Percentiles rank a stretch among this genome's conserved stretches.
Evolutionary conservation across 1,140 invertebrate genomes (phyloP).

Genomic region (Uloborus diversus): DNA sequence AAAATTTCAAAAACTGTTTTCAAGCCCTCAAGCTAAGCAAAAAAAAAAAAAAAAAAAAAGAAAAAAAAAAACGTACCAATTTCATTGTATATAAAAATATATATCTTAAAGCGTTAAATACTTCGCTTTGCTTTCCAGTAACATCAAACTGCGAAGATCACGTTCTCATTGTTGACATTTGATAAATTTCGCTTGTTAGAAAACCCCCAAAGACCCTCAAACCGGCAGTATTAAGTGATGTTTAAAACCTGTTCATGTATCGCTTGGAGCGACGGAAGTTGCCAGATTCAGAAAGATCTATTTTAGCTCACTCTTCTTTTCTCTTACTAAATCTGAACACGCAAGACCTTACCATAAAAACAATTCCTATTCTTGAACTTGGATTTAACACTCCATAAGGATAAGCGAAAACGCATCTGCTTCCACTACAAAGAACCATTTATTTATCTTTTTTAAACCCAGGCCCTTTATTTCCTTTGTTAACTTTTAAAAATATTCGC

Average conservation of each 20-base stretch:
- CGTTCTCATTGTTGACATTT: neutral
- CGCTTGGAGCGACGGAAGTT: conserved; percentile 34
- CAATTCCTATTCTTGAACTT: neutral
- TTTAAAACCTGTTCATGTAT: conserved; percentile 5
- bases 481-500: too few species aligned
- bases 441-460: conserved; percentile 11
- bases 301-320: neutral
- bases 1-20: neutral
- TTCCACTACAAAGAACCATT: conserved; percentile 13
- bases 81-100: neutral
- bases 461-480: too few species aligned
- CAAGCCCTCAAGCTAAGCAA: neutral
- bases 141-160: neutral
- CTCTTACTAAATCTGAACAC: conserved; percentile 23
- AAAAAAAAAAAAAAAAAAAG: neutral
- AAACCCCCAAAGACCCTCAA: neutral
- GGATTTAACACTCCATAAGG: neutral
- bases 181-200: neutral
- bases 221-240: neutral
- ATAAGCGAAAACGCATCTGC: too few species aligned
- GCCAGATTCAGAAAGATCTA: conserved; percentile 15
- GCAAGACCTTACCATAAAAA: conserved; percentile 23
- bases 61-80: neutral
- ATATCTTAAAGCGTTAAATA: neutral
- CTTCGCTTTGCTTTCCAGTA: neutral